Conservation (phyloP, 2,797 vertebrate genomes). For the Tauraco hartlaubi region DNA sequence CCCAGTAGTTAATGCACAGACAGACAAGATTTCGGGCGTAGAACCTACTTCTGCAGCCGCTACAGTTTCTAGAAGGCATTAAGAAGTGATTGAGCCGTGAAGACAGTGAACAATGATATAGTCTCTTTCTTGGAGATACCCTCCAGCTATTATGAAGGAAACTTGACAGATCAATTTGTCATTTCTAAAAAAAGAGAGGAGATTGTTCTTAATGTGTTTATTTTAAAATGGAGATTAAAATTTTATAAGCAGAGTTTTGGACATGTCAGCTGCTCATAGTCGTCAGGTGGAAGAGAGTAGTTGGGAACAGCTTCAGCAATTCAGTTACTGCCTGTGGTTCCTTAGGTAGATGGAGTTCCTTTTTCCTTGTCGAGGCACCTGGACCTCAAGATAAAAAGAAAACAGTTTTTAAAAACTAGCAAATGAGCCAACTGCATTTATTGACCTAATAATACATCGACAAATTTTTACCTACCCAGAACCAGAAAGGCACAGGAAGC, state of each 20-base stretch:
- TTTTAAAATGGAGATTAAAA: constrained; percentile 33
- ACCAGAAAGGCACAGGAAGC: not conserved
- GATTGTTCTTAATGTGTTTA: not conserved
- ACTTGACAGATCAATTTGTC: not conserved
- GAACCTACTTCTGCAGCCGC: not conserved
- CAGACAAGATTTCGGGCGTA: not conserved
- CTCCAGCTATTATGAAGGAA: not conserved
- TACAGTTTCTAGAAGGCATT: not conserved
- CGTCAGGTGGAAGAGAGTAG: not conserved
- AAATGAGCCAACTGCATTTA: not conserved
- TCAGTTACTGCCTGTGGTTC: not conserved
- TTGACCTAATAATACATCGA: not conserved
- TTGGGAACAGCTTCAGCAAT: not conserved
- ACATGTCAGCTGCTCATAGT: not conserved
- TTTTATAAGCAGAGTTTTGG: not conserved
- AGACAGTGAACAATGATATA: not conserved
- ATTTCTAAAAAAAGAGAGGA: not conserved
- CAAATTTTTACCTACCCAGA: not conserved
- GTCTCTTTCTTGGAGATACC: not conserved
- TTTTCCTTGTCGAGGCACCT: not conserved
- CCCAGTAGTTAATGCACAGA: not conserved
- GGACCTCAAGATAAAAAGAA: not conserved
- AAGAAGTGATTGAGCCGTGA: not conserved
- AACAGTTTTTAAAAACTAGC: not conserved
- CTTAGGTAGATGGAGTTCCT: not conserved